Base-by-base conservation (phyloP, 2,113 vertebrate genomes). In the Eleginops maclovinus region DNA sequence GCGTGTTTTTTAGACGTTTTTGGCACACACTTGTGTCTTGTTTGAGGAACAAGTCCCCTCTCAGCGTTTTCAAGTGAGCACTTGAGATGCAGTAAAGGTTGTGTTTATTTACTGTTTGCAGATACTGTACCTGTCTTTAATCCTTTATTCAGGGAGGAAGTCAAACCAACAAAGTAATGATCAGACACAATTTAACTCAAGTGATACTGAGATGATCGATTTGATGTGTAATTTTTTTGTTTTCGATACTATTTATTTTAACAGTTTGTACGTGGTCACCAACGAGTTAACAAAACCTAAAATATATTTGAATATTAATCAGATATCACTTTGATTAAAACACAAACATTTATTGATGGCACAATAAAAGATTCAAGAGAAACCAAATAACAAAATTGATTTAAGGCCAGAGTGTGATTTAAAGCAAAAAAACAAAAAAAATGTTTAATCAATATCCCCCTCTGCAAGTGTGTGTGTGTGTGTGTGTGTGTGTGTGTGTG, bases 11-110 rank as follows among this genome's bases (percentile, higher is more conserved):
- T 17, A 40, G 53, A 7, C 17, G 72, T 40, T 60, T 88, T 61
- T 56, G 84, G 41, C 67, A 70, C 55, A 82, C 79, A 85, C 80
- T 85, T 81, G 80, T 83, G 84, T 77, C 72, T 80, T 44, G 36
- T 65, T 66, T 77, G 44, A 78, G 64, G 77, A 76, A 61, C 55
- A 83, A 87, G 53, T 74, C 69, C 71, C 71, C 76, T 64, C 86
- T 92, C 89, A 91, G 84, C 75, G 79, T 90, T 90, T 86, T 87
- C 16, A 79, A 82, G 88, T 82, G 73, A 83, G 72, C 81, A 75
- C 86, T 88, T 83, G 56, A 83, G 81, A 72, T 59, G 62, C 56
- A 53, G 68, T 51, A 55, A 56, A 54, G 11, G 47, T 12, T 4
- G 26, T 73, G 70, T 83, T 82, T 82, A 64, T 73, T 77, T 68